Percentiles rank a stretch among this genome's conserved stretches.
phyloP scores from a whole-genome alignment of 2,888 invertebrate genomes.

The Drosophila fulvimacula region DNA sequence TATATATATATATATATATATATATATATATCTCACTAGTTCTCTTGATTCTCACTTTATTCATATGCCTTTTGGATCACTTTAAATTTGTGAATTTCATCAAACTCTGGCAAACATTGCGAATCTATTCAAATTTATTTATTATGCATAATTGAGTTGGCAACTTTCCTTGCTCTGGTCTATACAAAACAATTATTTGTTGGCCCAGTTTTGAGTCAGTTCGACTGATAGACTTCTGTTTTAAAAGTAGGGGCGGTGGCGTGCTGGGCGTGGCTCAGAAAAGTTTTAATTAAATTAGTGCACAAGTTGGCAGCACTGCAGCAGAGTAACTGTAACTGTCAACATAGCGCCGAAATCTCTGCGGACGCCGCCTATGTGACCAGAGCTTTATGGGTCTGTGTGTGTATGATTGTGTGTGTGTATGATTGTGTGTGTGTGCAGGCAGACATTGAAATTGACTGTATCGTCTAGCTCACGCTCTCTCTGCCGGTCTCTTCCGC shows the following conservation, averaged over 20 bases:
- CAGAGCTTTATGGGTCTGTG: constrained; percentile 13
- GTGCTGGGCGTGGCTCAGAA: constrained; percentile 1
- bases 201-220: constrained; percentile 33
- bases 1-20: too few relatives aligned
- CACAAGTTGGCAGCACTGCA: constrained; percentile 51
- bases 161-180: constrained; percentile 7
- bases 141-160: constrained; percentile 22
- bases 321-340: constrained; percentile 45
- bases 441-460: constrained; percentile 48
- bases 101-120: constrained; percentile 3
- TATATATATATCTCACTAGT: too few relatives aligned
- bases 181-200: constrained; percentile 33
- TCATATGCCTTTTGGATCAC: not conserved
- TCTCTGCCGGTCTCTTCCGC: not conserved
- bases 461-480: constrained; percentile 27
- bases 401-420: constrained; percentile 4
- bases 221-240: constrained; percentile 55
- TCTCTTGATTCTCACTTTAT: not conserved
- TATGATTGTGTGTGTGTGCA: not conserved
- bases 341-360: constrained; percentile 38
- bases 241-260: constrained; percentile 12
- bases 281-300: constrained; percentile 74
- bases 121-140: constrained; percentile 20
- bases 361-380: constrained; percentile 25
- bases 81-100: not conserved